Base-by-base conservation (phyloP, 2,888 invertebrate genomes). In the Branchellion lobata region DNA sequence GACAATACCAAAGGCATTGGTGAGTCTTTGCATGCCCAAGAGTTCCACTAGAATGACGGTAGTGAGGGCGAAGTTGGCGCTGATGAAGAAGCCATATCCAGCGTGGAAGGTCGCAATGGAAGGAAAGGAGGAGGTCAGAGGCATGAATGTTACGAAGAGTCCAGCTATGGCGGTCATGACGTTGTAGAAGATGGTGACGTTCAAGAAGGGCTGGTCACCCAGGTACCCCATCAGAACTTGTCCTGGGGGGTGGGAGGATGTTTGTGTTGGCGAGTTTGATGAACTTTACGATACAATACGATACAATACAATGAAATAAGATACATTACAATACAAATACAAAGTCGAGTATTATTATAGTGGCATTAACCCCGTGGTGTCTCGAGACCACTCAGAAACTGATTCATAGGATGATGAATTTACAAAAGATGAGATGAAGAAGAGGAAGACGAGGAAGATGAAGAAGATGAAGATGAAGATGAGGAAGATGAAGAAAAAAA, bases 31-130 rank as follows among this genome's bases (percentile, higher is more conserved):
- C 83, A 96, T 87, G n/a, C 94, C 93, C 83, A 95, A 93, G 84
- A 94, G 90, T 86, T 95, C 92, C 80, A 95, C 94, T 80, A 95
- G 90, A 82, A 96, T 94, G 85, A 95, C 94, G 85, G 93, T 93
- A 31, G 95, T 94, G 61, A 96, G 90, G 1, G 94, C 92, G 89
- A 95, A 96, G 89, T 95, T 95, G 80, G 94, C 95, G 34, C 94
- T 94, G 84, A 95, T 94, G 87, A 93, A 92, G 82, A 94, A 91
- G 0, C 95, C 95, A 89, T 94, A 96, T 2, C 82, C 69, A n/a
- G 84, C 85, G 51, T 79, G 77, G 72, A 79, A 81, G 18, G 84
- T 74, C 29, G 84, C 83, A 57, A 87, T 82, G 21, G 82, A 78
- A 18, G 80, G 74, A 80, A 84, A 87, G 34, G 79, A 81, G 24